These are phyloP conservation scores for Anthoptus insignis DNA, from an alignment of 2,888 invertebrate species.

Conservation along the genomic window DNA sequence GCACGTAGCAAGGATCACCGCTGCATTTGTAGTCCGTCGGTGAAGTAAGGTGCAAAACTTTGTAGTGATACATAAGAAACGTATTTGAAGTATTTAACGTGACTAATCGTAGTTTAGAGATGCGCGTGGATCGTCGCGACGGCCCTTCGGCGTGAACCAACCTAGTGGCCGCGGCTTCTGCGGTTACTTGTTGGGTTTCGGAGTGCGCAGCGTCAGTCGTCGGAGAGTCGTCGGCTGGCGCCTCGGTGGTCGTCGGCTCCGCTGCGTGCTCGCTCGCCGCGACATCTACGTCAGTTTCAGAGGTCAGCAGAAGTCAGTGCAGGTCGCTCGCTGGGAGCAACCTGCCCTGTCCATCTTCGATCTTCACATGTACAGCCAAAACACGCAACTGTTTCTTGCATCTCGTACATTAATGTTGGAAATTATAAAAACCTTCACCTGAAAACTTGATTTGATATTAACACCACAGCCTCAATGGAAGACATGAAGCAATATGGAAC, in stretches of 20 bases:
- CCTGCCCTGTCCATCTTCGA: slow-evolving; percentile 70
- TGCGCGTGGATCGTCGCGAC: slow-evolving; percentile 75
- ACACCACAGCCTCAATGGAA: slow-evolving; percentile 71
- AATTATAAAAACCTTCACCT: slow-evolving; percentile 70
- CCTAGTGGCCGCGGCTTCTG: slow-evolving; percentile 81
- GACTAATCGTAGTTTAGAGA: slow-evolving; percentile 72
- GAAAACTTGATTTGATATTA: slow-evolving; percentile 86
- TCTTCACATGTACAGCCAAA: slow-evolving; percentile 48
- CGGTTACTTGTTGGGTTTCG: slow-evolving; percentile 73
- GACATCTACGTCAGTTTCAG: slow-evolving; percentile 80
- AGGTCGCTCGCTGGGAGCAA: slow-evolving; percentile 78
- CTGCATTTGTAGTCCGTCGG: slow-evolving; percentile 1
- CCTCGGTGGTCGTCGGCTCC: slow-evolving; percentile 63
- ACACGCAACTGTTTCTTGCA: slow-evolving; percentile 42
- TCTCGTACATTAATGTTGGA: slow-evolving; percentile 61
- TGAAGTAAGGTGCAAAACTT: slow-evolving; percentile 80
- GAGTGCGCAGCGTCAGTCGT: slow-evolving; percentile 62
- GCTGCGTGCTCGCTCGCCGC: slow-evolving; percentile 65
- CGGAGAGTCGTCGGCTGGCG: slow-evolving; percentile 61
- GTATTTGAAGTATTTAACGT: slow-evolving; percentile 59
- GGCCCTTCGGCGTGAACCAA: slow-evolving; percentile 81
- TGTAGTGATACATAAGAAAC: slow-evolving; percentile 72
- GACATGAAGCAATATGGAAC: slow-evolving; percentile 63
- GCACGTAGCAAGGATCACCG: slow-evolving; percentile 7
- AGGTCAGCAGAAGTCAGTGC: slow-evolving; percentile 70